Evolutionary conservation across 1,140 invertebrate species (phyloP), one percentile per base, ranked within the genome.

Genomic region (Lasaia peninsularis): DNA sequence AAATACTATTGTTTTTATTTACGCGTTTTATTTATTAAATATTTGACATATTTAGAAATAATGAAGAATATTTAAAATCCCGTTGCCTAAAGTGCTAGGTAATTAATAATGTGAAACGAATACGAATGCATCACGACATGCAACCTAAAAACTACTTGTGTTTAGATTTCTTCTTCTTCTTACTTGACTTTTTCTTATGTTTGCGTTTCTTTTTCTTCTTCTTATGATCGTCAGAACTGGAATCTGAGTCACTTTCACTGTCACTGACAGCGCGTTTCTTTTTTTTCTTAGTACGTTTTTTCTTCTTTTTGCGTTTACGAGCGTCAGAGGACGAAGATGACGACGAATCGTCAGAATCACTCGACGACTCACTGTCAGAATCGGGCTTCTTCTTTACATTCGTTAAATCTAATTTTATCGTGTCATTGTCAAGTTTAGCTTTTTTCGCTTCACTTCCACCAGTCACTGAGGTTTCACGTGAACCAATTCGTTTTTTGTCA

Each of bases 81-180:
- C 34, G 56, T 56, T 60, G 35, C 48, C 53, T 56, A 56, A 55
- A 44, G 48, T 18, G 37, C 28, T 58, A 52, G 28, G 16, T 48
- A 57, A 40, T 44, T 57, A 14, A 52, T 31, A 62, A 57, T 55
- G 48, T 21, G n/a, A 44, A 51, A 44, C 35, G 31, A 44, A 35
- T 51, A 32, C 9, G 48, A 54, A 53, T 52, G 44, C 24, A 50
- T 18, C 32, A 28, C 24, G 24, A 28, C 40, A 51, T 21, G 12
- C 49, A 44, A 35, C 14, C 57, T 37, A 50, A 20, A 56, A 66
- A 58, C 65, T 77, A 88, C 71, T 86, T 84, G 77, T 89, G 87
- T 65, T 90, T 90, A 58, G 85, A 88, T 59, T 90, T 90, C 60
- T 90, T 90, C 76, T 90, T 90, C 69, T 89, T 89, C 61, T 89